Conservation (phyloP, 2,113 vertebrate species). For the Natator depressus region DNA sequence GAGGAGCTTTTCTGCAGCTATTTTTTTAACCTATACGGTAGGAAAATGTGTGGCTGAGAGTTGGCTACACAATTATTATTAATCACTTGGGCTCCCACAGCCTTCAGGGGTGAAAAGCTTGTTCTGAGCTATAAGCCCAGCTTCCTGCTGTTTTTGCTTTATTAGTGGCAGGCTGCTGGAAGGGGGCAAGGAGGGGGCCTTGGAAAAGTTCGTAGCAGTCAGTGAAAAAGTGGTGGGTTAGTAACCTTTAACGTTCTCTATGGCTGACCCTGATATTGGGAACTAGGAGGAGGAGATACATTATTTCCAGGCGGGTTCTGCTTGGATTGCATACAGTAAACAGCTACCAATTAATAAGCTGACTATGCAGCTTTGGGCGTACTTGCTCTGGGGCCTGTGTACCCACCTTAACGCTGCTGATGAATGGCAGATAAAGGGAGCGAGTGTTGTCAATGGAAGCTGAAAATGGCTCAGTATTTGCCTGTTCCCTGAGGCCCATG, state of each 20-base stretch:
- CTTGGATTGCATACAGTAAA: background rate
- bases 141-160: background rate
- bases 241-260: background rate
- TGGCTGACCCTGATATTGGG: background rate
- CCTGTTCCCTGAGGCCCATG: background rate
- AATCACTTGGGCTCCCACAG: background rate
- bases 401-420: background rate
- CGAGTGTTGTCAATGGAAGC: fast-evolving
- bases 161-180: background rate
- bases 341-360: background rate
- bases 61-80: background rate
- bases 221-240: background rate
- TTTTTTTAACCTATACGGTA: background rate
- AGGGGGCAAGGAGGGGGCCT: no score
- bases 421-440: background rate
- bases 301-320: background rate
- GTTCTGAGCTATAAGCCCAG: background rate
- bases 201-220: background rate
- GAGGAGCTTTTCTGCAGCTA: background rate
- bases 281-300: background rate
- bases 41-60: background rate
- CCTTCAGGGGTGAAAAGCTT: background rate
- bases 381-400: background rate
- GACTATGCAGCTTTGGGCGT: background rate
- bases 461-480: background rate